Evolutionary conservation across 2,888 invertebrate species (phyloP).

Genomic region (Nyleta sp.): DNA sequence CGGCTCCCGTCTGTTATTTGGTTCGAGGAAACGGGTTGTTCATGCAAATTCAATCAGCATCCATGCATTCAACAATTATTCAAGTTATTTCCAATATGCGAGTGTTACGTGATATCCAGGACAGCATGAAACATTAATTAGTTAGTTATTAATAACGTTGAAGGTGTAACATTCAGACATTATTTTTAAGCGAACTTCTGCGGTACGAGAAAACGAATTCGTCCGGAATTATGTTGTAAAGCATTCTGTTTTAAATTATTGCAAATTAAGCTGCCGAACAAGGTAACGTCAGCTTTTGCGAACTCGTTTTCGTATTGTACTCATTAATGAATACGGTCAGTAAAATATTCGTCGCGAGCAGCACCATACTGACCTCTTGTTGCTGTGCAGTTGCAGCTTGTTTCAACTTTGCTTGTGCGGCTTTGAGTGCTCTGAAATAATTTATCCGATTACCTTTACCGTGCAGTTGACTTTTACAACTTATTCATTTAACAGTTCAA

Average conservation of each 20-base stretch:
- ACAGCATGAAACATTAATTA: slow-evolving; percentile 70
- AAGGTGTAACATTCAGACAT: neutral
- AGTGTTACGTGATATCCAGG: slow-evolving; percentile 65
- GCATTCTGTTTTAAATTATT: too few relatives aligned
- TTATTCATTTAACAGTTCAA: too few relatives aligned
- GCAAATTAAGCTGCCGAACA: too few relatives aligned
- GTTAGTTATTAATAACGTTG: slow-evolving; percentile 49
- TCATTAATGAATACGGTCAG: too few relatives aligned
- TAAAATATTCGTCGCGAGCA: too few relatives aligned
- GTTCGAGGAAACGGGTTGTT: neutral
- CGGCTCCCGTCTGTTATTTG: slow-evolving; percentile 90
- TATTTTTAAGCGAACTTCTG: neutral
- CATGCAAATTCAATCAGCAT: slow-evolving; percentile 23
- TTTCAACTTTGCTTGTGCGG: slow-evolving; percentile 95
- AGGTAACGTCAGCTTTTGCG: too few relatives aligned
- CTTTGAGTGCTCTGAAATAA: slow-evolving; percentile 91
- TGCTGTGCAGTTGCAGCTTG: slow-evolving; percentile 87
- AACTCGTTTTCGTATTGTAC: too few relatives aligned
- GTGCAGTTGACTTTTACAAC: too few relatives aligned
- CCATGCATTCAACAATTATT: slow-evolving; percentile 18
- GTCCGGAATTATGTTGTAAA: too few relatives aligned
- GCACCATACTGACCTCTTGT: slow-evolving; percentile 86
- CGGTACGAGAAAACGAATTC: too few relatives aligned
- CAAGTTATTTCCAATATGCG: slow-evolving; percentile 3
- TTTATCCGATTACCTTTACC: neutral